Base-by-base conservation (phyloP, 92 coral and sea anemone genomes). In the Pocillopora meandrina region DNA sequence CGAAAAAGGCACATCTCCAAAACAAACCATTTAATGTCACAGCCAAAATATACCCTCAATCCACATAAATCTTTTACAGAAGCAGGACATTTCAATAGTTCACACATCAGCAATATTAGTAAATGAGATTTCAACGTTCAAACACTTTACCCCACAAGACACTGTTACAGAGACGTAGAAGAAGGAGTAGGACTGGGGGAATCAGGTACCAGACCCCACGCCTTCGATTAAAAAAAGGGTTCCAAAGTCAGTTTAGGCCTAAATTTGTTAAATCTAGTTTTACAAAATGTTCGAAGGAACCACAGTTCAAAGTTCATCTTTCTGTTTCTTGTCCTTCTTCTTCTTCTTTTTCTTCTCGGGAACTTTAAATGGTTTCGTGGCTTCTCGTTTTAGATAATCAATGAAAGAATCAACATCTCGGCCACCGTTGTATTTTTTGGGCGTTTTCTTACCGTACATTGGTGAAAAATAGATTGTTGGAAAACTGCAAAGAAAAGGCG, bases 381-480 rank as follows among this genome's bases (percentile, higher is more conserved):
- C 95, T 84, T 96, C 94, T 3, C 85, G 87, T 61, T 94, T 92
- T 75, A 96, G 90, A 76, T 87, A 96, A 35, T 94, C 94, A 6
- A 91, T 67, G 78, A 96, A 96, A 26, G 95, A 97, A 9, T 94
- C 74, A 3, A 96, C 93, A 15, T 96, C 99, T 63, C 99, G 80
- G 10, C 94, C 98, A 12, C 99, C 90, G 2, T 76, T 65, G 79
- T 96, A 96, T 65, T 96, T 96, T 82, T 91, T 92, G 1, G 99
- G 99, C 34, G 87, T 78, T 56, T 94, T 79, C 89, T 96, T 96
- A 78, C 86, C 89, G 20, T 92, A 89, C 92, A 82, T 94, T 78
- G 99, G 97, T 47, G 99, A 87, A 89, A 97, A 96, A 88, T 96
- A 96, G 12, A 96, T 62, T 56, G 99, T 96, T 12, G 99, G 99